Base-by-base conservation (phyloP, 2,888 invertebrate genomes). In the Ceramica pisi region DNA sequence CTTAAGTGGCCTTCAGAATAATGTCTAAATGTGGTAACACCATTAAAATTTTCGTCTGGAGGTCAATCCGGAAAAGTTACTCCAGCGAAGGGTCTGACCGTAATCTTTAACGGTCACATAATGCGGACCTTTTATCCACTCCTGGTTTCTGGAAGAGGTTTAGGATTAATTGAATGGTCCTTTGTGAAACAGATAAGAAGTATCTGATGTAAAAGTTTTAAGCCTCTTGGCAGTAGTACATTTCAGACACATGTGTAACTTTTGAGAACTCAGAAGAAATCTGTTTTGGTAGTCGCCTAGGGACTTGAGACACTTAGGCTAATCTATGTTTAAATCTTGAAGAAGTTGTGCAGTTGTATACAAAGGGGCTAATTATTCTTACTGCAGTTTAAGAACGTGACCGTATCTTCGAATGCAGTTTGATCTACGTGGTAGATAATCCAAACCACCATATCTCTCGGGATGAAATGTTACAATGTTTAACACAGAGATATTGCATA, bases 371-470 rank as follows among this genome's bases (percentile, higher is more conserved):
- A 31, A 46, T 46, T 46, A 64, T 44, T 41, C 23, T n/a, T 16
- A 26, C 23, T 48, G 48, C 48, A 26, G 41, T 53, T 60, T 44
- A 67, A 21, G n/a, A 44, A 57, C 21, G 60, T 55, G 53, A 31
- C 35, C 23, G 12, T 60, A 50, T 50, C 35, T 50, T 55, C 14
- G 14, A 16, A 41, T 46, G 31, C 26, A 62, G n/a, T 63, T 35
- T 23, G 71, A 76, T 76, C 53, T 48, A 50, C 66, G 59, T 66
- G 44, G 26, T 31, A 10, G 78, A 73, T 78, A 59, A 50, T 56
- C 35, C 26, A 44, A 74, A 74, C 53, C 62, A 19, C 19, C 12
- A 44, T 35, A 57, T 50, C 57, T 48, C 48, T 21, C 10, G 16
- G 10, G 44, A 23, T 1, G 2, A 14, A 53, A 31, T n/a, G n/a